Conservation (phyloP, 2,797 vertebrate species). For the Potorous gilbertii region DNA sequence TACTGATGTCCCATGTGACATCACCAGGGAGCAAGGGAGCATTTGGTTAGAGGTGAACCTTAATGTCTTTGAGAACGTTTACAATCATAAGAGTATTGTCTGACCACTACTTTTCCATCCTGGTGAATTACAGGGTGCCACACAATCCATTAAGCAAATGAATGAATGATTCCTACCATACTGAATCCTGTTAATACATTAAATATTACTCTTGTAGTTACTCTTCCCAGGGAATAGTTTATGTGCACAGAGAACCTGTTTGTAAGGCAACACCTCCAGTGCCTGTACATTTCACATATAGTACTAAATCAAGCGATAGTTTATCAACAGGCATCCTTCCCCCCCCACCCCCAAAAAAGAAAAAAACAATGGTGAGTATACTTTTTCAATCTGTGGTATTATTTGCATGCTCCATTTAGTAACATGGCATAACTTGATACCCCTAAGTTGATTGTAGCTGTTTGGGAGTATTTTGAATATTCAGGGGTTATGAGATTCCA, state of each 20-base stretch:
- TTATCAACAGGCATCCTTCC: background rate
- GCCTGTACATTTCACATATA: background rate
- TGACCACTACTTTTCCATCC: background rate
- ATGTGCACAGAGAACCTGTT: conserved; percentile 2
- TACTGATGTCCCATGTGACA: background rate
- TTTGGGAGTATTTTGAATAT: background rate
- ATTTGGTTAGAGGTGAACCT: background rate
- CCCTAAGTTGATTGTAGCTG: background rate
- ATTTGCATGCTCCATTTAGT: background rate
- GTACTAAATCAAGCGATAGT: background rate
- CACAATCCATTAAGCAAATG: background rate
- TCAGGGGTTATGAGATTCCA: background rate
- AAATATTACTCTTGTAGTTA: background rate
- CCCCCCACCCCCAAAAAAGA: background rate
- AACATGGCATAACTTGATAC: background rate
- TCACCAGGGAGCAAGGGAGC: background rate
- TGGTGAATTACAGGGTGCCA: background rate
- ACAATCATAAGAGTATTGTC: background rate
- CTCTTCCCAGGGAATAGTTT: conserved; percentile 26
- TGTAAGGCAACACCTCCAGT: background rate
- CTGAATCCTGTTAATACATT: conserved; percentile 1
- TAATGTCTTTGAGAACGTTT: background rate
- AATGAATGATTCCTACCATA: background rate
- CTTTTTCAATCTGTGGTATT: background rate
- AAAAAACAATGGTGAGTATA: background rate